Evolutionary conservation across 2,888 invertebrate genomes (phyloP), one percentile per base, ranked within the genome.

Genomic region (Pristionchus entomophagus): DNA sequence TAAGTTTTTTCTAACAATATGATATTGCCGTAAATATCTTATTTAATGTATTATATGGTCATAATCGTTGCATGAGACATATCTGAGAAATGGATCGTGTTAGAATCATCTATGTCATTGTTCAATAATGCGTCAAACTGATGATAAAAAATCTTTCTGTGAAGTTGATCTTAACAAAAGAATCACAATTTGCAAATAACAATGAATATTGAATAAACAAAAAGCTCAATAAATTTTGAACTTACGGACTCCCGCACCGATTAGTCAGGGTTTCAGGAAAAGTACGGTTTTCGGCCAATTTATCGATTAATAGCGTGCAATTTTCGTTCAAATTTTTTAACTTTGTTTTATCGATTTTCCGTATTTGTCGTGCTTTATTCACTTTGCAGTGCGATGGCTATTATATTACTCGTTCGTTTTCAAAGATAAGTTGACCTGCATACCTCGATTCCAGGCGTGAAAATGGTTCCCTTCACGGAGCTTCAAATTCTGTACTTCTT

Each of bases 391-490:
- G 4, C 12, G 5, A 22, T 29, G 10, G 12, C 12, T 29, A 10
- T 62, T 62, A 14, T 45, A 10, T 45, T 45, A 8, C 5, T 56
- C 56, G 56, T 10, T 38, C 38, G 32, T 26, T 32, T 69, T n/a
- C 19, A 41, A 69, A n/a, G 19, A n/a, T 56, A n/a, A 14, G n/a
- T 56, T 56, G 10, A 56, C 17, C 56, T 14, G 22, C 10, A 4
- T 56, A 14, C 19, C 3, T 41, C 26, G 14, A 5, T 73, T 73
- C 22, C 73, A 73, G 73, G 10, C 41, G 22, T 73, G n/a, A 41
- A 5, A 45, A 73, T 73, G 73, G 73, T 26, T 73, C 73, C 12
- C 19, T 45, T 80, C 49, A 51, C 78, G 35, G 78, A 80, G 26
- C 29, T 26, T 8, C 51, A 80, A 51, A 22, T 51, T 26, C n/a